These are phyloP conservation scores for Branchipolynoe longqiensis DNA, from an alignment of 2,888 invertebrate species.

Conservation along the genomic window DNA sequence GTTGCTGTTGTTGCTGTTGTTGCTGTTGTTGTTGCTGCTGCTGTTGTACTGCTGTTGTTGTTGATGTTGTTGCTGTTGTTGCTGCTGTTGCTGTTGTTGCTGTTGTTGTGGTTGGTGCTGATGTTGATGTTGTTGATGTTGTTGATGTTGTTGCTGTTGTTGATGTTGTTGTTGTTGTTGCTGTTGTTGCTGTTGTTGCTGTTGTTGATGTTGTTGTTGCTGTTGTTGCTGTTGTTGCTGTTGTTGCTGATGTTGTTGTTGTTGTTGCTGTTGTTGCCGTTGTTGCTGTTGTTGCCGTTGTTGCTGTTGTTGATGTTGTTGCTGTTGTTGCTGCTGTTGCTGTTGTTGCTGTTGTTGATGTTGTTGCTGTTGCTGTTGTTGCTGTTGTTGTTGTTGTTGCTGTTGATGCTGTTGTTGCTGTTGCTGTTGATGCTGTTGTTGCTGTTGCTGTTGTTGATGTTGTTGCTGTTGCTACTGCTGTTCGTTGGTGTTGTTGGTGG, in stretches of 20 bases:
- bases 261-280: slow-evolving; percentile 1
- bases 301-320: slow-evolving; percentile 9
- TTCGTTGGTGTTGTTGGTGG: no score
- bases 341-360: neutral
- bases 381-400: slow-evolving; percentile 14
- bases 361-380: slow-evolving; percentile 9
- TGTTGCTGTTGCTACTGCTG: slow-evolving; percentile 4
- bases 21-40: no score
- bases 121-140: neutral
- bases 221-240: slow-evolving; percentile 18
- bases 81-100: slow-evolving; percentile 5
- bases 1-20: no score
- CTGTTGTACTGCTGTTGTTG: slow-evolving; percentile 10
- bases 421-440: no score
- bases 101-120: neutral
- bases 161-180: slow-evolving; percentile 9
- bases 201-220: neutral
- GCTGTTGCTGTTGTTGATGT: neutral
- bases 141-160: slow-evolving; percentile 9
- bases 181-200: slow-evolving; percentile 9
- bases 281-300: slow-evolving; percentile 14
- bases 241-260: no score
- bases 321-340: neutral
- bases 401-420: no score
- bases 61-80: neutral